Base-by-base conservation (phyloP, 2,888 invertebrate genomes). In the Helleia helle region DNA sequence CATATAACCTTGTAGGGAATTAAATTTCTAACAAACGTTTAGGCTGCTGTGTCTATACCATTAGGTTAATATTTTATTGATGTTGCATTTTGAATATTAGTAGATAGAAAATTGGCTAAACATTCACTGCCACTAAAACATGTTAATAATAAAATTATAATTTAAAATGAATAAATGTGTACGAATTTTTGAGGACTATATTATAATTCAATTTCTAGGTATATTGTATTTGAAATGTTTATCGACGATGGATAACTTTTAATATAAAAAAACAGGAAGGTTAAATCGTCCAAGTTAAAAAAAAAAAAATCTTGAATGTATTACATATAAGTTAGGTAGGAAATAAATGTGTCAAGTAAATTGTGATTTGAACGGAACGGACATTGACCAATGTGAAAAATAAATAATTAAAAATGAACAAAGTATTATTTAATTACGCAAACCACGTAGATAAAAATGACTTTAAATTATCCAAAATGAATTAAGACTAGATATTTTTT, bases 331-430 rank as follows among this genome's bases (percentile, higher is more conserved):
- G 47, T 52, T 54, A 58, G 53, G 48, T 48, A 51, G 46, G 50
- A 52, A 56, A 57, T 52, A 53, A 52, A 42, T 55, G 52, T 50
- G 48, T 50, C 54, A 59, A 65, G 64, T 65, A 68, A 62, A 59
- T 65, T 79, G 80, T 77, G 75, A 76, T 73, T 70, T 65, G 67
- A 69, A 67, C 61, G 61, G 65, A 63, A 57, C 58, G 52, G 59
- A 64, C 62, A 61, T 61, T 68, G 81, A 81, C 83, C 83, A 84
- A 81, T 79, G 80, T 80, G 81, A 71, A 75, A 67, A 80, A 80
- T 81, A 81, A 84, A 81, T 75, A 75, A 80, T 75, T 81, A 62
- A 75, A 80, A 80, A 76, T 67, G 55, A 39, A 47, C 48, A 36
- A 43, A 44, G 50, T 58, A 24, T 38, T 39, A 24, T 59, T 57